Conservation (phyloP, 2,797 vertebrate species). For the Sebastolobus altivelis region DNA sequence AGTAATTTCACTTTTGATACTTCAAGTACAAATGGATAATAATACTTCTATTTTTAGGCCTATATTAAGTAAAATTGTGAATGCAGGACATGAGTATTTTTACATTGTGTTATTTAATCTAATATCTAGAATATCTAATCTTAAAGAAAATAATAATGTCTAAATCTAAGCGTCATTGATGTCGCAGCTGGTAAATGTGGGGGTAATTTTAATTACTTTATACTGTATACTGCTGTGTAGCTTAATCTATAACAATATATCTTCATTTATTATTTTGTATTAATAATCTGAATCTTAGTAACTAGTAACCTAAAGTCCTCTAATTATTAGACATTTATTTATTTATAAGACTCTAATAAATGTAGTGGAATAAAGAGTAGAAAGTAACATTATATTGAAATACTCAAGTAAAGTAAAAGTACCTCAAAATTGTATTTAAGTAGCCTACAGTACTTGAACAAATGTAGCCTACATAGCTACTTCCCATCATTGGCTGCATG, state of each 20-base stretch:
- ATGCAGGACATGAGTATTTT: too few species aligned
- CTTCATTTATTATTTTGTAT: neutral
- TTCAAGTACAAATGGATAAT: too few species aligned
- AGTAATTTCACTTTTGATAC: too few species aligned
- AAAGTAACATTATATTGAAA: neutral
- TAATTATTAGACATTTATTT: too few species aligned
- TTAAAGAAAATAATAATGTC: neutral
- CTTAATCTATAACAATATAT: neutral
- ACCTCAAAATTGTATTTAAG: neutral
- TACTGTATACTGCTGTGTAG: neutral
- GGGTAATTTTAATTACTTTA: neutral
- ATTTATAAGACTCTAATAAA: neutral
- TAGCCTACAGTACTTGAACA: too few species aligned
- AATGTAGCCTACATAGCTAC: neutral
- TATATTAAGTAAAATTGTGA: too few species aligned
- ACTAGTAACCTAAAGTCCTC: too few species aligned
- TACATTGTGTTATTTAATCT: too few species aligned
- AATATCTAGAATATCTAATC: too few species aligned
- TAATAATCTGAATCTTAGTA: neutral
- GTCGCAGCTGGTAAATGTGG: neutral
- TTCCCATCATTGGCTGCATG: neutral
- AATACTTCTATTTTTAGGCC: too few species aligned
- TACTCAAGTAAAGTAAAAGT: neutral
- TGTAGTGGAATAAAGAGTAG: neutral
- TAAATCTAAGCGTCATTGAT: neutral